Evolutionary conservation across 1,140 invertebrate species (phyloP).

Genomic region (Drosophila cardini): DNA sequence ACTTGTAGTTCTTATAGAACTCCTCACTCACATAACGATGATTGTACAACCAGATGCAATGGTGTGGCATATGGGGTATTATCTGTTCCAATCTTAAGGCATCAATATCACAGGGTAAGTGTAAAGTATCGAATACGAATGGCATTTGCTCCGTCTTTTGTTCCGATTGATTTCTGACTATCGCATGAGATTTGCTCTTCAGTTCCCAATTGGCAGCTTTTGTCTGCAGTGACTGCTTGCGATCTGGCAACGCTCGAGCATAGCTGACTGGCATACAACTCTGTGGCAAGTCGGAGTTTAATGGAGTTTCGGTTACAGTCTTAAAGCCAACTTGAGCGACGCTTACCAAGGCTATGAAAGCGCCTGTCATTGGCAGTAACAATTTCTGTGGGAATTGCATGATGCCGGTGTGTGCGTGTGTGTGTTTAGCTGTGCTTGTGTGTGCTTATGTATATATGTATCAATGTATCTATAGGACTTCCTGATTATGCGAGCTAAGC

Average conservation of each 20-base stretch:
- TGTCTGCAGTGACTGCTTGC: neutral
- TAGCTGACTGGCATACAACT: neutral
- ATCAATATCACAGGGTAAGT: slow-evolving; percentile 1
- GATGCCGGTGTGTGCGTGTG: neutral
- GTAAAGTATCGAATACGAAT: neutral
- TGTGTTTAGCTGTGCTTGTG: neutral
- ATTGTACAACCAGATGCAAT: slow-evolving; percentile 17
- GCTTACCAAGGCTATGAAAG: slow-evolving; percentile 5
- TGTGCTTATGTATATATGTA: neutral
- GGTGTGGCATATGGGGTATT: slow-evolving; percentile 3
- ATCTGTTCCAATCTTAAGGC: neutral
- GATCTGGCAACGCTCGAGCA: neutral
- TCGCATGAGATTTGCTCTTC: too few relatives aligned
- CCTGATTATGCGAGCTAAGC: neutral
- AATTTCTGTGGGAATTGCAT: neutral
- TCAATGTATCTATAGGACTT: neutral
- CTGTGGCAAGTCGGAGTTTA: neutral
- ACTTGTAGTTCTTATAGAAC: slow-evolving; percentile 12
- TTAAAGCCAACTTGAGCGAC: neutral
- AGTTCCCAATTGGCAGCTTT: neutral
- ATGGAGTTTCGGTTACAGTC: neutral
- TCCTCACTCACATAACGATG: neutral
- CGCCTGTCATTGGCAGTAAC: neutral
- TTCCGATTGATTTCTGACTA: neutral
- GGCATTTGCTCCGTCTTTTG: neutral